Evolutionary conservation across 2,888 invertebrate genomes (phyloP), one percentile per base, ranked within the genome.

Genomic region (Cerastis leucographa): DNA sequence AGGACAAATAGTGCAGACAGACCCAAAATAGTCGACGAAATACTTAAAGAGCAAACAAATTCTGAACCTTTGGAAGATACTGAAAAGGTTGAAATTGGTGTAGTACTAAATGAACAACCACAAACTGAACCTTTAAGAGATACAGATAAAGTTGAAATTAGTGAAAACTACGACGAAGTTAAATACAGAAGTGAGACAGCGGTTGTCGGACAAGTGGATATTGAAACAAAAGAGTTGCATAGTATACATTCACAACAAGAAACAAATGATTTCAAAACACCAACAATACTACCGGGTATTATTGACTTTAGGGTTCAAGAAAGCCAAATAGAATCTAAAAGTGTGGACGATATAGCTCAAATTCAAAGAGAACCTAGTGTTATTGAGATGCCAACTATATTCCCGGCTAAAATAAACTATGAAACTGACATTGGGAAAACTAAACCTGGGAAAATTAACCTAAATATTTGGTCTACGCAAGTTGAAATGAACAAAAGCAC

Each of bases 21-120:
- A 72, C 94, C 94, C 1, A 90, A 90, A 81, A 93, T 94, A 59
- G 91, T 94, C 0, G 89, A 94, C 44, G 93, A 93, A 87, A 71
- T 93, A 40, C 82, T 92, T 11, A 93, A 94, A 85, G 83, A 84
- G 17, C 65, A 82, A 66, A 14, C 66, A 25, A 83, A 83, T 76
- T 42, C 49, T 67, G 78, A 78, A n/a, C 49, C 71, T 70, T 78
- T 74, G 67, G 67, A 42, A 0, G 25, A 74, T 22, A 66, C 4
- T 0, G 66, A 77, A 71, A 88, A 80, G 8, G 76, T 64, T 51
- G 80, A 88, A 71, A 83, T 72, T 77, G 61, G 73, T 35, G 35
- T 42, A 2, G 19, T 93, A 35, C 82, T 92, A 9, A 93, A 94
- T 85, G 84, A 84, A 17, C 67, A 81, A 73, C 12, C 71, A 40